These are phyloP conservation scores for Drosophila yooni DNA, from an alignment of 2,888 invertebrate species.

Conservation along the genomic window DNA sequence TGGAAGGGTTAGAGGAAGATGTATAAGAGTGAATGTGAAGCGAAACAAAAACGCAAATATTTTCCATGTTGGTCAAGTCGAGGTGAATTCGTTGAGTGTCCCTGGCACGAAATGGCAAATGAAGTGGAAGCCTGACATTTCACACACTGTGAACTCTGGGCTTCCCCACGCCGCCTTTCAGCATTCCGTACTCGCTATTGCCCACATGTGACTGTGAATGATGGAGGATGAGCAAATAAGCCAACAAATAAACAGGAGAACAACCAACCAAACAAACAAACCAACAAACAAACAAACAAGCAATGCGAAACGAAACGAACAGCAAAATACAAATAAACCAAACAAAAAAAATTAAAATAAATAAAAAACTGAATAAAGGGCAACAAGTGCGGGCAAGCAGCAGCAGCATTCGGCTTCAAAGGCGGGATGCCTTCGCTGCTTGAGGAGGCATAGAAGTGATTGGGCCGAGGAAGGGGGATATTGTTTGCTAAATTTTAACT, in stretches of 20 bases:
- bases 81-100: constrained; percentile 66
- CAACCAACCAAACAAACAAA: constrained; percentile 52
- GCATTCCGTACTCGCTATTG: background rate
- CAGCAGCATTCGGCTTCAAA: background rate
- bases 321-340: constrained; percentile 42
- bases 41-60: constrained; percentile 49
- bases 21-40: background rate
- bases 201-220: constrained; percentile 48
- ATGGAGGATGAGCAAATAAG: constrained; percentile 57
- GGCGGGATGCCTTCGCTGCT: background rate
- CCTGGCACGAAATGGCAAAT: constrained; percentile 72
- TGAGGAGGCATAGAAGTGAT: background rate
- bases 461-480: background rate
- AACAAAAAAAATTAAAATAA: constrained; percentile 31
- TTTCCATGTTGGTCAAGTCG: constrained; percentile 60
- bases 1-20: background rate
- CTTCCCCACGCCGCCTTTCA: background rate
- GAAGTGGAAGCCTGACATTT: constrained; percentile 78
- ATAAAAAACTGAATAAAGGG: constrained; percentile 23
- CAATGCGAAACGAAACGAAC: constrained; percentile 34
- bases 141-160: constrained; percentile 68
- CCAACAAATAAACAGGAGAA: constrained; percentile 67
- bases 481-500: constrained; percentile 66
- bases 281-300: constrained; percentile 49
- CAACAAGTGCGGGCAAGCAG: constrained; percentile 39